Percentiles rank a stretch among this genome's conserved stretches.
Evolutionary conservation across 2,888 invertebrate genomes (phyloP).

Genomic region (Carabus problematicus): DNA sequence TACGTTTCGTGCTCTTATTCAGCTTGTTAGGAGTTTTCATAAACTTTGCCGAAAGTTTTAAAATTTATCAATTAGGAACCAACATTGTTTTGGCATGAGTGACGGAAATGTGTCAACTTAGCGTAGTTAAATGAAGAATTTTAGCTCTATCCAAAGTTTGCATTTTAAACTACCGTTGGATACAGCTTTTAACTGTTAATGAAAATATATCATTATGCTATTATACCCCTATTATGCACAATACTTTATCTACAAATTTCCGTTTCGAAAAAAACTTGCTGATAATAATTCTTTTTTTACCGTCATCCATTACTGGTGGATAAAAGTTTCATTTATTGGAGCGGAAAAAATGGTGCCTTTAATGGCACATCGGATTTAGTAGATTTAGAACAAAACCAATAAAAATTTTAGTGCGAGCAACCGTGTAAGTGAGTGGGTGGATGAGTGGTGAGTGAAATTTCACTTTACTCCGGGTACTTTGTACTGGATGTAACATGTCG

Average conservation of each 20-base stretch:
- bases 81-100: background rate
- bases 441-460: constrained; percentile 32
- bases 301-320: constrained; percentile 35
- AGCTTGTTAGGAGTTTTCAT: constrained; percentile 3
- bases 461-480: constrained; percentile 27
- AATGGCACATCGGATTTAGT: constrained; percentile 34
- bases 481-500: background rate
- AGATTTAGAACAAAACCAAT: constrained; percentile 25
- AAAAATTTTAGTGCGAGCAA: constrained; percentile 19
- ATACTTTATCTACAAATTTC: background rate
- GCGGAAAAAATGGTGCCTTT: constrained; percentile 26
- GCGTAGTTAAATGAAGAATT: no score
- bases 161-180: no score
- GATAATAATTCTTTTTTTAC: constrained; percentile 16
- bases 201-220: background rate
- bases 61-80: constrained; percentile 29
- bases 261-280: no score
- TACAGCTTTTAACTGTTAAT: no score
- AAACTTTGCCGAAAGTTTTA: constrained; percentile 16
- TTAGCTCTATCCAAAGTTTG: no score
- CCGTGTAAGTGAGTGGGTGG: no score
- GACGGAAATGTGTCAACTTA: background rate
- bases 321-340: constrained; percentile 36
- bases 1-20: constrained; percentile 13
- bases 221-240: background rate